Conservation (phyloP, 1,140 invertebrate genomes). For the Pantala flavescens region DNA sequence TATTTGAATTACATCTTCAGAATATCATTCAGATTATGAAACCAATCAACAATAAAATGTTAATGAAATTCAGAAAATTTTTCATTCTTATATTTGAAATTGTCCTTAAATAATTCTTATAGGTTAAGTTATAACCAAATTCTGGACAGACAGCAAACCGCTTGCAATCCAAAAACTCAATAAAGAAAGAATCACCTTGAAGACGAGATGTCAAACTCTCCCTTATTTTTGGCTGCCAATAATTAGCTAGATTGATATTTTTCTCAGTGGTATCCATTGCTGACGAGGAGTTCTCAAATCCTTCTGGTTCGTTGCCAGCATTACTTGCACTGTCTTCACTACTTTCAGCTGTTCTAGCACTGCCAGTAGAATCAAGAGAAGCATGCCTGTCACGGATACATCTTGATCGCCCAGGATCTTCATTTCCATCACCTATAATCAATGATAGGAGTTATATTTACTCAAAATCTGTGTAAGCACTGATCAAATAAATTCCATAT, state of each 20-base stretch:
- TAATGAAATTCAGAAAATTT: too few relatives aligned
- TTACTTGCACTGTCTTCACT: conserved; percentile 31
- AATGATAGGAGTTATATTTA: too few relatives aligned
- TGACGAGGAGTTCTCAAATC: conserved; percentile 24
- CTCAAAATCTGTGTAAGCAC: too few relatives aligned
- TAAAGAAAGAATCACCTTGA: conserved; percentile 35
- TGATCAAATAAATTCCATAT: too few relatives aligned
- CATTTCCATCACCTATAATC: not conserved
- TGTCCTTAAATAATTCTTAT: too few relatives aligned
- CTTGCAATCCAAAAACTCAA: too few relatives aligned
- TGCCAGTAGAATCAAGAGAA: conserved; percentile 25
- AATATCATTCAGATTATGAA: too few relatives aligned
- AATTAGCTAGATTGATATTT: conserved; percentile 32
- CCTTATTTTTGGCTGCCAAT: conserved; percentile 47
- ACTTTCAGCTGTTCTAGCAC: conserved; percentile 28
- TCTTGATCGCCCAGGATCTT: conserved; percentile 14
- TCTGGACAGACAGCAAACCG: too few relatives aligned
- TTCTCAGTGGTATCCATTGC: not conserved
- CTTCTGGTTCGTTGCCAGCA: conserved; percentile 21
- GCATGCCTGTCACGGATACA: conserved; percentile 23
- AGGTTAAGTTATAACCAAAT: too few relatives aligned
- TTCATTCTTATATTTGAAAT: too few relatives aligned
- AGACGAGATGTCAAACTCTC: conserved; percentile 47
- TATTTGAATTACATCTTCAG: too few relatives aligned
- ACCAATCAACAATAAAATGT: too few relatives aligned